Evolutionary conservation across 2,797 vertebrate genomes (phyloP), one percentile per base, ranked within the genome.

Genomic region (Lutjanus argentimaculatus): DNA sequence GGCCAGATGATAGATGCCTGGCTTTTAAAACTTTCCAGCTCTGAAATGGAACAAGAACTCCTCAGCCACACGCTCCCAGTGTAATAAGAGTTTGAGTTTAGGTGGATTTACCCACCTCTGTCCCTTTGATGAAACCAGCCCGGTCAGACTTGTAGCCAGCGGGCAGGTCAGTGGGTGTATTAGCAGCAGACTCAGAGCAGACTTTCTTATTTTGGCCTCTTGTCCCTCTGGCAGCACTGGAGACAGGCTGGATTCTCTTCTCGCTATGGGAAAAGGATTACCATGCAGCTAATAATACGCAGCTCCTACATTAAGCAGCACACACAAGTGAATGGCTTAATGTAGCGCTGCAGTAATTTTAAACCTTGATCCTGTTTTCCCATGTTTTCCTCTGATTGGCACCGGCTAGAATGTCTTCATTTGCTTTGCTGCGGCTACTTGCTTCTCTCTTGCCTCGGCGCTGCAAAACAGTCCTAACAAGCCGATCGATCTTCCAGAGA

Each of bases 211-310:
- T 67, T 64, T 43, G 58, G 75, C 51, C 21, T 3, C 51, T 43
- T 53, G 56, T 75, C 46, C 30, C 58, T n/a, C 36, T 55, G 45
- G 56, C 61, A 67, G 43, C 56, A 42, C 57, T 72, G 70, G 65
- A 71, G 43, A 82, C 69, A 43, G 21, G 19, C 63, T 43, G 43
- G 72, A 55, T 48, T 62, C 16, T 45, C 13, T 57, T 77, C 21
- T 14, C 14, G 53, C 43, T 69, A 58, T 72, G 64, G 62, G 42
- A 72, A 72, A 70, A n/a, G 57, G 61, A 69, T 71, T 59, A 69
- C 6, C 64, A 36, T 25, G 69, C n/a, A 46, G 81, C 71, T 85
- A 69, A 78, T 72, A 83, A 85, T 75, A 83, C 69, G 49, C 57
- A 52, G 48, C 52, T 49, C 45, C 9, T 12, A 46, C 42, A 48